Evolutionary conservation across 2,888 invertebrate genomes (phyloP), one percentile per base, ranked within the genome.

Genomic region (Lampropteryx suffumata): DNA sequence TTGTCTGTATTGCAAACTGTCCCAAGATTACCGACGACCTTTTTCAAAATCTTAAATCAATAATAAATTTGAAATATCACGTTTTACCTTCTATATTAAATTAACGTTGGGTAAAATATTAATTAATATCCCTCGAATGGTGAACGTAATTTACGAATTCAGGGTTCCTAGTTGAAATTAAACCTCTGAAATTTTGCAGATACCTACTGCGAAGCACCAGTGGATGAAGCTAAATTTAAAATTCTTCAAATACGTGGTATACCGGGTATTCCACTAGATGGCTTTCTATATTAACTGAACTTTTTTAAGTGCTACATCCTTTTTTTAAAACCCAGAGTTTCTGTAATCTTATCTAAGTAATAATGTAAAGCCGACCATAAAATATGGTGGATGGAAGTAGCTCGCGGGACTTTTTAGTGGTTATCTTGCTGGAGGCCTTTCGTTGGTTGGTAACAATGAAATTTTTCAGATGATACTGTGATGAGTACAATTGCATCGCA

Each of bases 131-230:
- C 37, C 29, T 34, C 34, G 39, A 44, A 39, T 17, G 40, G 39
- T 39, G 29, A 40, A 35, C 50, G 42, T 49, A 42, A 43, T 49
- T 49, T 43, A 43, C 30, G 43, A 49, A 49, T 49, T 49, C 32
- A 32, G 37, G 21, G 43, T 43, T 14, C 37, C 29, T 45, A 17
- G 50, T 32, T 41, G 12, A 46, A 45, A 51, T 45, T 45, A 45
- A 50, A 50, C 45, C 44, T 36, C 45, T 32, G 49, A 36, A 49
- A 49, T 49, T 49, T 49, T 33, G 37, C 42, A 35, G 36, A 26
- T 26, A 44, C 27, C 6, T 24, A 24, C 14, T 41, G 29, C 36
- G 42, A 43, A 49, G 37, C 49, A 27, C 49, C 17, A 33, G 30
- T 33, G 28, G 13, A 43, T 35, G 35, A 29, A 35, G 34, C 28